Base-by-base conservation (phyloP, 2,797 vertebrate species). In the Sebastes wilsoni region DNA sequence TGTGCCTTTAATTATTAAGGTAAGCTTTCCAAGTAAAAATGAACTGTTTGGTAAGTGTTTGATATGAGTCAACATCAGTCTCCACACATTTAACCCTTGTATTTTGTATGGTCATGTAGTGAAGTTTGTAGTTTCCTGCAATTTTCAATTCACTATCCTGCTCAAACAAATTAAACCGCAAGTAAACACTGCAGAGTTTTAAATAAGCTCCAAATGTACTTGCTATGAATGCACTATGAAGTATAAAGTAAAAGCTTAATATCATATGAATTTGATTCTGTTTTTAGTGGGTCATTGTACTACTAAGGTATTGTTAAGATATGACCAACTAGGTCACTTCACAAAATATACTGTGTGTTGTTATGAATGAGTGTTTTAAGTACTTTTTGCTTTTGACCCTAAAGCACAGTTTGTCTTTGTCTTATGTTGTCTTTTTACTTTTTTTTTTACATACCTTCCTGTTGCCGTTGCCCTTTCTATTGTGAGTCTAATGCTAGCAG, bases 381-480 rank as follows among this genome's bases (percentile, higher is more conserved):
- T 18, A 11, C 23, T 67, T n/a, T n/a, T 42, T 20, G 8, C 10
- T 32, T 42, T 79, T 55, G 76, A 70, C 64, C 58, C 25, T 6
- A 32, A 69, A 38, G 6, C 18, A 36, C 30, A 64, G 36, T 56
- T 30, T 18, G 22, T 25, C 30, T 72, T 82, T 69, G 65, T 70
- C 8, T 18, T 20, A 1, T 34, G n/a, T 79, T 25, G 46, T 81
- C 66, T 76, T 79, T 62, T 68, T 46, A 42, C 69, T 61, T 18
- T 6, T 14, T 42, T 38, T 38, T 38, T 36, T 1, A 65, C 0
- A 1, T 52, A 34, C 5, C 59, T 79, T 75, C 58, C 66, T 70
- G 64, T 72, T 79, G 8, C 66, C n/a, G 1, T 27, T 72, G 66
- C 11, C 60, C 65, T 70, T 76, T 82, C 66, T 60, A 68, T 82